Base-by-base conservation (phyloP, 2,797 vertebrate genomes). In the Coregonus suidteri region DNA sequence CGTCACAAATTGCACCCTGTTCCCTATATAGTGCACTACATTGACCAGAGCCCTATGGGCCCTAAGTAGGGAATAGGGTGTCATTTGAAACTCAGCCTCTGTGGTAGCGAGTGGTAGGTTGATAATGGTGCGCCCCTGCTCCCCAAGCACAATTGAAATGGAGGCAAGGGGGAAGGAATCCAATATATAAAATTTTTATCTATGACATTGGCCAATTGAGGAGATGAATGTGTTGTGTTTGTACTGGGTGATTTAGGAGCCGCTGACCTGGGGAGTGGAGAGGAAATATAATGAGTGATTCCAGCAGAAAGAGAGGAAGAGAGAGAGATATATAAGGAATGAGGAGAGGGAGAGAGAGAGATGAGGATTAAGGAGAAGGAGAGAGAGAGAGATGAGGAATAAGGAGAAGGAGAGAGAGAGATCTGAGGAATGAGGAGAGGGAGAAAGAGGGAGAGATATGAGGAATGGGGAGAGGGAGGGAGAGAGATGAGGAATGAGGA, bases 171-270 rank as follows among this genome's bases (percentile, higher is more conserved):
- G 71, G 82, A 82, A 65, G 77, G 82, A 87, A 89, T 84, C 79
- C 79, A 85, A 87, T 88, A 81, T 78, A n/a, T n/a, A n/a, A n/a
- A 65, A 81, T 68, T 75, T 79, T 80, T 82, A 80, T 82, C 77
- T 79, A 25, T 82, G 84, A 88, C 82, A 83, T 64, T 78, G 80
- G 71, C 76, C 68, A 79, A 75, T 89, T 82, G 80, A 56, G 72
- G 82, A 90, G 89, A 87, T 87, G 76, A 88, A 90, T 84, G 88
- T 77, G 66, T 77, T 53, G 73, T 70, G 71, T 83, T 81, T 87
- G 88, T 78, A 84, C 81, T 79, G 76, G 65, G 71, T 86, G 81
- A 87, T 87, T 74, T 69, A 79, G 78, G 74, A 84, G 67, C 11
- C 73, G 64, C 78, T 79, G 77, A 79, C 81, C 85, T 83, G 56